phyloP scores from a whole-genome alignment of 2,113 vertebrate species.

The Phyllopteryx taeniolatus region DNA sequence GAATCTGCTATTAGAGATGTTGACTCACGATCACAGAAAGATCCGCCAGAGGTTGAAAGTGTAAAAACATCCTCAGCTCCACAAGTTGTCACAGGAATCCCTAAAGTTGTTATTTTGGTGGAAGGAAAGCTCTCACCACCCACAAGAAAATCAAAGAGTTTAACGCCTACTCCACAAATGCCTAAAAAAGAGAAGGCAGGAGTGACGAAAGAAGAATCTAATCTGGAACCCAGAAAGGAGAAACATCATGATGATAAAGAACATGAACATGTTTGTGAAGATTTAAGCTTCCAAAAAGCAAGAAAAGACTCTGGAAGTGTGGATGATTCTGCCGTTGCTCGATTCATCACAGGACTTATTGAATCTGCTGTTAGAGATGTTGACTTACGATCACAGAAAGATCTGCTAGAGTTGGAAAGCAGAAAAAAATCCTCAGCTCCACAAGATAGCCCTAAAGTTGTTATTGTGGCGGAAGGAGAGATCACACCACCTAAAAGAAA shows the following conservation, averaged over 20 bases:
- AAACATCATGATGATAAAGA: background rate
- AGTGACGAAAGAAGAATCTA: background rate
- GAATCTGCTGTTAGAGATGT: background rate
- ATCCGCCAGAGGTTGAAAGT: no score
- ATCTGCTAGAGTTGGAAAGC: background rate
- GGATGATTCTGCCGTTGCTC: background rate
- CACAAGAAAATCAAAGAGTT: background rate
- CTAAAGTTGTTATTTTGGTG: background rate
- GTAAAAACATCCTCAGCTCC: background rate
- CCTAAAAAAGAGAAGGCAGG: background rate
- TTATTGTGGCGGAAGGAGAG: background rate
- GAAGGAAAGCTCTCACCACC: slow-evolving; percentile 1
- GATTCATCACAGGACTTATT: background rate
- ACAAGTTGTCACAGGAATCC: background rate
- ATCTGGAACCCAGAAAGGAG: background rate
- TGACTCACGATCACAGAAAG: no score
- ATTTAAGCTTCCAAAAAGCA: background rate
- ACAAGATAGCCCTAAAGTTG: background rate
- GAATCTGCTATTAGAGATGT: no score
- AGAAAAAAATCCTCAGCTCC: background rate
- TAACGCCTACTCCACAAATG: background rate
- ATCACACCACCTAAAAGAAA: slow-evolving; percentile 35
- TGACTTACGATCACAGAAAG: background rate
- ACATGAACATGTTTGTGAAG: background rate
- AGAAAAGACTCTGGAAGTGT: background rate